Percentiles rank a stretch among this genome's conserved stretches.
phyloP scores from a whole-genome alignment of 2,888 invertebrate species.

The Dione vanillae region DNA sequence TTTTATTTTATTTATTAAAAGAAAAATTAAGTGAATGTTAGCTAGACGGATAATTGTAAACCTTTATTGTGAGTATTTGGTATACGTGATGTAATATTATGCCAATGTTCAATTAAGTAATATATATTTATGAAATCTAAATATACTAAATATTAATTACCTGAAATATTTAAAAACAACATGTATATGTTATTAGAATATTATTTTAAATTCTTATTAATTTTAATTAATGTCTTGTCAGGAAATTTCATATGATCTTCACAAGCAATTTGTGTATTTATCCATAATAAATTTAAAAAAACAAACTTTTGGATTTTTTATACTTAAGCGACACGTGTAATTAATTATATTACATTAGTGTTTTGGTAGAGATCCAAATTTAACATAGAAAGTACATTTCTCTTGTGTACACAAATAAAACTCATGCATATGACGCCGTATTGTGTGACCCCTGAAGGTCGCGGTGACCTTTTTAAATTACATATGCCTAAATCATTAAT shows the following conservation, averaged over 20 bases:
- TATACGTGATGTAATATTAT: slow-evolving; percentile 37
- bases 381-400: slow-evolving; percentile 39
- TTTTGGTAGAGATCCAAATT: slow-evolving; percentile 46
- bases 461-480: slow-evolving; percentile 52
- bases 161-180: not conserved
- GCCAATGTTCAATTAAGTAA: slow-evolving; percentile 8
- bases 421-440: slow-evolving; percentile 44
- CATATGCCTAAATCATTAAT: not conserved
- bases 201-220: not conserved
- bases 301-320: slow-evolving; percentile 19
- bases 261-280: not conserved
- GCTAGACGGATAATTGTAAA: not conserved
- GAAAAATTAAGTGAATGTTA: not conserved
- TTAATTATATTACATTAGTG: slow-evolving; percentile 1
- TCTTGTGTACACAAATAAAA: slow-evolving; percentile 37
- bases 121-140: slow-evolving; percentile 21
- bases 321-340: slow-evolving; percentile 33
- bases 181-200: not conserved
- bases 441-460: slow-evolving; percentile 75
- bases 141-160: not conserved
- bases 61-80: slow-evolving; percentile 19
- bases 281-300: no score
- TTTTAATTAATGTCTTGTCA: not conserved
- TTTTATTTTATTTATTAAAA: not conserved
- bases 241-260: not conserved